Evolutionary conservation across 1,140 invertebrate species (phyloP).

Genomic region (Zelostemma sp.): DNA sequence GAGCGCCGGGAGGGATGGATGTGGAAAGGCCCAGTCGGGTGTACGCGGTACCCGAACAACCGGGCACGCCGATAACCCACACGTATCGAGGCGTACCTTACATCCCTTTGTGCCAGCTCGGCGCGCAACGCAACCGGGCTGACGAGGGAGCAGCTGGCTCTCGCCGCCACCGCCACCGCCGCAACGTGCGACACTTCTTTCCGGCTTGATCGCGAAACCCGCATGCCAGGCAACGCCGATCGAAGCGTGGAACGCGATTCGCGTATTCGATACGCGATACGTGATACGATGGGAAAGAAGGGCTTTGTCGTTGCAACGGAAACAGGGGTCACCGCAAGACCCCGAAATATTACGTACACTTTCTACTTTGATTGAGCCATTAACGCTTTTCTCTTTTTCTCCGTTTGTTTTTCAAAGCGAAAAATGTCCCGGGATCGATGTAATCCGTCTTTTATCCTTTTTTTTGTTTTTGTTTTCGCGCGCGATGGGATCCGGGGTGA

Average conservation of each 20-base stretch:
- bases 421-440: no score
- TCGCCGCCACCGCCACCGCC: slow-evolving; percentile 34
- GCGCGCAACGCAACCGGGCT: slow-evolving; percentile 40
- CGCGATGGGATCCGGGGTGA: neutral
- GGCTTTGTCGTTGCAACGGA: neutral
- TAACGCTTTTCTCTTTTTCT: neutral
- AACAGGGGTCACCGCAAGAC: neutral
- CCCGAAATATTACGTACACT: neutral
- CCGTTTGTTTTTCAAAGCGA: no score
- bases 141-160: slow-evolving; percentile 60
- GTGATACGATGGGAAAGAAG: slow-evolving; percentile 28
- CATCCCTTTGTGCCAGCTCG: slow-evolving; percentile 45
- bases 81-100: slow-evolving; percentile 40
- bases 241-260: slow-evolving; percentile 51
- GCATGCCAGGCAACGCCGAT: slow-evolving; percentile 61
- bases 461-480: no score
- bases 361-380: neutral
- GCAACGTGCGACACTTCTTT: slow-evolving; percentile 55
- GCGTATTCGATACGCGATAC: slow-evolving; percentile 40
- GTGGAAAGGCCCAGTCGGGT: no score
- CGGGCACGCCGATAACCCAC: slow-evolving; percentile 49
- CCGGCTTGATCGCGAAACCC: slow-evolving; percentile 58
- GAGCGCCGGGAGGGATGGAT: slow-evolving; percentile 11
- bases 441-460: no score
- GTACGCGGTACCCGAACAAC: slow-evolving; percentile 37